Base-by-base conservation (phyloP, 1,140 invertebrate species). In the Sarcophaga bullata region DNA sequence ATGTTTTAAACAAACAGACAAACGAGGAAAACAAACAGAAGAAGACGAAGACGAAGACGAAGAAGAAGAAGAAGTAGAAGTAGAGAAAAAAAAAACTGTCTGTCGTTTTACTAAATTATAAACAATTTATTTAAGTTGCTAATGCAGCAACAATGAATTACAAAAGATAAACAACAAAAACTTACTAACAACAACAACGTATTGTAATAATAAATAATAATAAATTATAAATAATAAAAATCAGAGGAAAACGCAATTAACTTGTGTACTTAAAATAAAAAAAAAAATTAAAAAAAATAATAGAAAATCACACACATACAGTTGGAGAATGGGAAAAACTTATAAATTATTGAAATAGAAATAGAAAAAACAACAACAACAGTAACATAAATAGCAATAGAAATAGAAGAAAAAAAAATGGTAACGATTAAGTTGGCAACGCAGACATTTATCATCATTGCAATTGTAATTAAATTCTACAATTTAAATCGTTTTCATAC, bases 61-160 rank as follows among this genome's bases (percentile, higher is more conserved):
- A 17, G 62, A 78, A n/a, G 62, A 25, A 8, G 62, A 54, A 1
- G 62, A 25, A 25, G 17, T 17, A 8, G 7, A 72, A 17, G 62
- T 11, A 50, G 7, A 47, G 3, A n/a, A 48, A 47, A 49, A 48
- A 6, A 49, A 76, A 68, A 17, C 62, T 68, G 62, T 68, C 25
- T 19, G 62, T 68, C 25, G 25, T 37, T 68, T 68, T 68, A 19
- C 62, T 68, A 68, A 68, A 68, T 68, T 68, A 68, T 68, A 68
- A 68, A 68, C 62, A 68, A 68, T 68, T 68, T 68, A 68, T 17
- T 68, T 68, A 68, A 68, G 62, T 68, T 68, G 62, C 62, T 68
- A 68, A 68, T 68, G 62, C 62, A 68, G n/a, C 62, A 68, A 68
- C 17, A 68, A 68, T 68, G 17, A 68, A 68, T 19, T 19, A 68